A percentile compares a stretch with the other conserved stretches of the same genome.
Evolutionary conservation across 2,888 invertebrate species (phyloP).

Genomic region (Trachelus iudaicus): DNA sequence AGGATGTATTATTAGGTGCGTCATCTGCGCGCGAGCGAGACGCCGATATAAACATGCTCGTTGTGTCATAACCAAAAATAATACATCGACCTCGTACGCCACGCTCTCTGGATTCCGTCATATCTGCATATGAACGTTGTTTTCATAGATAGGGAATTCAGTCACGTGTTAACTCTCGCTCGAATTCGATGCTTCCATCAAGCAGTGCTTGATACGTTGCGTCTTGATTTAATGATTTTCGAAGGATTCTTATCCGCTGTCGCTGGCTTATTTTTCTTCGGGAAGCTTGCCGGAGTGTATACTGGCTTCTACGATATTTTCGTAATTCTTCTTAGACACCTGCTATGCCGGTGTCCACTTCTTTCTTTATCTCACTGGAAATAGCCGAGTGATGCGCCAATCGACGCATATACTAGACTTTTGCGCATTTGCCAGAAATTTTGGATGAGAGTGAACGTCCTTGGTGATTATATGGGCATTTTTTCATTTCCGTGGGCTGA

Average conservation of each 20-base stretch:
- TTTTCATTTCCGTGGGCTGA: not conserved
- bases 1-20: not conserved
- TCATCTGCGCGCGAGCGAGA: constrained; percentile 1
- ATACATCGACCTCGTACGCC: constrained; percentile 3
- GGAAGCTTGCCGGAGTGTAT: not conserved
- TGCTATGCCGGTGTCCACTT: not conserved
- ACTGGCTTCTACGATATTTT: not conserved
- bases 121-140: constrained; percentile 1
- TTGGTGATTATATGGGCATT: not conserved
- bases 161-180: too few species aligned
- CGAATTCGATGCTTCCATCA: too few species aligned
- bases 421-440: not conserved
- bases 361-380: not conserved
- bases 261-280: not conserved
- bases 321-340: not conserved
- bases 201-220: too few species aligned
- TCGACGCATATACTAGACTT: not conserved
- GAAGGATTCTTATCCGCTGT: too few species aligned
- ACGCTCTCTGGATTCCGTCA: constrained; percentile 9
- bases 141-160: too few species aligned
- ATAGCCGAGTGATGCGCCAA: not conserved
- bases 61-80: constrained; percentile 22
- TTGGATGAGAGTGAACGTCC: not conserved
- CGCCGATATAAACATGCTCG: constrained; percentile 12
- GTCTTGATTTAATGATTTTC: too few species aligned